Evolutionary conservation across 2,113 vertebrate genomes (phyloP).

Genomic region (Blennius ocellaris): DNA sequence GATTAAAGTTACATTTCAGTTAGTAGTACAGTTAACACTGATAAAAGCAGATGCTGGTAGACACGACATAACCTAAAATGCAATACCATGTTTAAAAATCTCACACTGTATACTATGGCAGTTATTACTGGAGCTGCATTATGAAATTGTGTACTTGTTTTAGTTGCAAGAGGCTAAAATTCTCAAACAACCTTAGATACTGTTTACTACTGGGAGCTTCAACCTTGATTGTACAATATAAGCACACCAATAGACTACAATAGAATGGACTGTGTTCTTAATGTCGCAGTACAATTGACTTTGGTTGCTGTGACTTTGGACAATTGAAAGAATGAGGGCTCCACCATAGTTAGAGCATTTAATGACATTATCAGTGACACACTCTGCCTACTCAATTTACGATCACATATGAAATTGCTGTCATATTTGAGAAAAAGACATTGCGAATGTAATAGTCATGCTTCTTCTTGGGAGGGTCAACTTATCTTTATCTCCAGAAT

Average conservation of each 20-base stretch:
- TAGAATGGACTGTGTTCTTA: too few species aligned
- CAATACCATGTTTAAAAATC: background rate
- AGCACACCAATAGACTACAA: too few species aligned
- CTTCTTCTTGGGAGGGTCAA: too few species aligned
- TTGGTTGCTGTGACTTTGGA: background rate
- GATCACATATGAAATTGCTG: background rate
- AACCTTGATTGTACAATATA: too few species aligned
- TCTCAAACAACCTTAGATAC: conserved; percentile 7
- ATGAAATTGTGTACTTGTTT: background rate
- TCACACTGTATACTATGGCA: background rate
- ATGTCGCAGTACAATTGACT: background rate
- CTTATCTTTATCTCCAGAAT: too few species aligned
- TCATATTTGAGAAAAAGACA: background rate
- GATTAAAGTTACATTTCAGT: background rate
- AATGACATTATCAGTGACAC: background rate
- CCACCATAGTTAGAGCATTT: background rate
- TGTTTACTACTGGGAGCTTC: background rate
- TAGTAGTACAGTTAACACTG: background rate
- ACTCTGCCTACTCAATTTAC: background rate
- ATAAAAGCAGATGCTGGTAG: background rate
- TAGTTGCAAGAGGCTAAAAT: conserved; percentile 7
- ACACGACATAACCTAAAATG: background rate
- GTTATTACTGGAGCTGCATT: background rate
- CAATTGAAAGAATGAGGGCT: background rate
- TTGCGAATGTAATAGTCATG: background rate